Conservation (phyloP, 2,888 invertebrate genomes). For the Eledona agricola region DNA sequence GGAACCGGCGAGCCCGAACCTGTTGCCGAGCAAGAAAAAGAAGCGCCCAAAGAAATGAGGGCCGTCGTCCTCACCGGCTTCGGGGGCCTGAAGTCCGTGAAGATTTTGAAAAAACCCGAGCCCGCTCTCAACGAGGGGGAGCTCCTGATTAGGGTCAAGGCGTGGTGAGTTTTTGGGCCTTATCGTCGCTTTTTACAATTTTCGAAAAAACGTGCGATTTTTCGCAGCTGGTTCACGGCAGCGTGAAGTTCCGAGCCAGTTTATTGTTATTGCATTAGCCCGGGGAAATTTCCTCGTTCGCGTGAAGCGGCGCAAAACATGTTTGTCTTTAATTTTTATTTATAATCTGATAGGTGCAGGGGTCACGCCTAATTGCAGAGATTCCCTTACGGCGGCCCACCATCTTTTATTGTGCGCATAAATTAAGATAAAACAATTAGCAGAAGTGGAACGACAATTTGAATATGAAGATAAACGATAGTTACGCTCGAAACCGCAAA, state of each 20-base stretch:
- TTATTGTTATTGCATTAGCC: too few relatives aligned
- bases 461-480: constrained; percentile 1
- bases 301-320: constrained; percentile 17
- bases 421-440: constrained; percentile 19
- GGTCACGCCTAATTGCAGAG: too few relatives aligned
- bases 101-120: constrained; percentile 82
- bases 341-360: too few relatives aligned
- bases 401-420: constrained; percentile 12
- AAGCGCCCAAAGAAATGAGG: constrained; percentile 82
- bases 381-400: too few relatives aligned
- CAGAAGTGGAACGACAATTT: constrained; percentile 11
- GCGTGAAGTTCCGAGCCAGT: constrained; percentile 13
- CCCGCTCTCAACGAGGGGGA: constrained; percentile 76
- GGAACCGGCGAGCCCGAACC: constrained; percentile 61
- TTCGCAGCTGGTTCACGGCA: constrained; percentile 1
- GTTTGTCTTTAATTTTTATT: constrained; percentile 21
- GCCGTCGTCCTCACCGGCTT: constrained; percentile 86
- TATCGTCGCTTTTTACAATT: not conserved
- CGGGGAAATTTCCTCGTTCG: constrained; percentile 14
- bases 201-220: not conserved
- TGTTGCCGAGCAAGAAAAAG: constrained; percentile 58
- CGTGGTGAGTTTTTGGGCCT: constrained; percentile 74
- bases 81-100: constrained; percentile 86
- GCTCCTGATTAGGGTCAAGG: constrained; percentile 83
- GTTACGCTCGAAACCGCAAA: too few relatives aligned